Evolutionary conservation across 2,888 invertebrate genomes (phyloP).

Genomic region (Meliscaeva auricollis): DNA sequence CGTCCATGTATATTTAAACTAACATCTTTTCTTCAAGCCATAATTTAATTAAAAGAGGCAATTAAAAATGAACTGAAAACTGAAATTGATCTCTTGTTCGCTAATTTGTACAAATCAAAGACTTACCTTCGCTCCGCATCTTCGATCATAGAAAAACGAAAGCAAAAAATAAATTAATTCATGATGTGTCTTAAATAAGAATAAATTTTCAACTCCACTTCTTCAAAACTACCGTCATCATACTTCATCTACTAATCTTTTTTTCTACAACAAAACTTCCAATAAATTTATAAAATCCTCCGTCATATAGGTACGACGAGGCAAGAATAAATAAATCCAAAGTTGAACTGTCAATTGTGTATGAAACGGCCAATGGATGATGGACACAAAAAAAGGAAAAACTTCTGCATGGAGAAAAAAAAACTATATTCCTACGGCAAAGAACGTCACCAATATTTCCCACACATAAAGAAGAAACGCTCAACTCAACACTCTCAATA

Average conservation of each 20-base stretch:
- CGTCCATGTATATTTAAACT: too few species aligned
- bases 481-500: conserved; percentile 43
- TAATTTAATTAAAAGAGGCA: too few species aligned
- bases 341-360: conserved; percentile 3
- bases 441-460: conserved; percentile 19
- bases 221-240: conserved; percentile 9
- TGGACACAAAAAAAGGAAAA: not conserved
- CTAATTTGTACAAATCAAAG: not conserved
- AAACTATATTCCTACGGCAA: too few species aligned
- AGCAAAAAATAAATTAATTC: conserved; percentile 36
- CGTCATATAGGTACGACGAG: conserved; percentile 11
- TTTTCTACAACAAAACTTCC: conserved; percentile 45
- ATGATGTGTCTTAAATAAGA: conserved; percentile 7
- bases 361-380: not conserved
- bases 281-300: conserved; percentile 49
- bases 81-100: not conserved
- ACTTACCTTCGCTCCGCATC: not conserved
- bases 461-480: conserved; percentile 14
- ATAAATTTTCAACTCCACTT: conserved; percentile 20
- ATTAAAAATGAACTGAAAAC: too few species aligned
- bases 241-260: conserved; percentile 46
- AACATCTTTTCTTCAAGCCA: too few species aligned
- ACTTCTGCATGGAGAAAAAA: too few species aligned
- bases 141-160: not conserved
- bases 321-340: conserved; percentile 20